Percentiles rank a stretch among this genome's conserved stretches.
Conservation (phyloP, 2,113 vertebrate genomes). For the Haemorhous mexicanus region DNA sequence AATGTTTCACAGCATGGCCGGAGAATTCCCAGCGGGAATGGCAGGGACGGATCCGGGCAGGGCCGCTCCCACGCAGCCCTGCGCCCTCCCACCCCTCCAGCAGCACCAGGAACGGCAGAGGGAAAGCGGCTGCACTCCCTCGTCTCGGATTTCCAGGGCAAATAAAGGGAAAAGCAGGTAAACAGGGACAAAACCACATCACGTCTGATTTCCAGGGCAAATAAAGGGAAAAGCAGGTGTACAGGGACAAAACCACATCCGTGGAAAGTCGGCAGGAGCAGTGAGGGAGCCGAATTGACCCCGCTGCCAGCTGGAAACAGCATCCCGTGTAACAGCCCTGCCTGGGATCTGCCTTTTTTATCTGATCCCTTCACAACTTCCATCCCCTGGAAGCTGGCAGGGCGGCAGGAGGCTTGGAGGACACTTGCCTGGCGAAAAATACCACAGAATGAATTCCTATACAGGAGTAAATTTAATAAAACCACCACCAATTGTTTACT, state of each 20-base stretch:
- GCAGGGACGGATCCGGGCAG: not conserved
- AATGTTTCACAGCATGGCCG: rapidly evolving
- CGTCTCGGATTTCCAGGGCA: not conserved
- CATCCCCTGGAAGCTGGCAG: not conserved
- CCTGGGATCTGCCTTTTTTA: not conserved
- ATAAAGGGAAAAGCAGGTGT: not conserved
- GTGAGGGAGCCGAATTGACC: not conserved
- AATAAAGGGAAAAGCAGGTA: not conserved
- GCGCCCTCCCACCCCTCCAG: not conserved
- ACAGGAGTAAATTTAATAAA: constrained; percentile 74
- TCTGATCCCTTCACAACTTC: not conserved
- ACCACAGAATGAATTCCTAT: constrained; percentile 69
- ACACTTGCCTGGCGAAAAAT: constrained; percentile 67
- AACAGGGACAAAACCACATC: not conserved
- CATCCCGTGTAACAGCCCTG: not conserved
- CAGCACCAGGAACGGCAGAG: not conserved
- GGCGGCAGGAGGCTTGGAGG: not conserved
- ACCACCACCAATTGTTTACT: constrained; percentile 76
- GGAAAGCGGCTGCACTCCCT: not conserved
- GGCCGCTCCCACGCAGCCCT: not conserved
- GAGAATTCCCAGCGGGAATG: rapidly evolving
- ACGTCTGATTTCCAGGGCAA: not conserved
- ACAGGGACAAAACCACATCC: not conserved
- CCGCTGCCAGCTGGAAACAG: not conserved
- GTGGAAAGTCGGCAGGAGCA: rapidly evolving